Percentiles rank a stretch among this genome's conserved stretches.
Evolutionary conservation across 2,113 vertebrate genomes (phyloP).

Genomic region (Malurus elegans): DNA sequence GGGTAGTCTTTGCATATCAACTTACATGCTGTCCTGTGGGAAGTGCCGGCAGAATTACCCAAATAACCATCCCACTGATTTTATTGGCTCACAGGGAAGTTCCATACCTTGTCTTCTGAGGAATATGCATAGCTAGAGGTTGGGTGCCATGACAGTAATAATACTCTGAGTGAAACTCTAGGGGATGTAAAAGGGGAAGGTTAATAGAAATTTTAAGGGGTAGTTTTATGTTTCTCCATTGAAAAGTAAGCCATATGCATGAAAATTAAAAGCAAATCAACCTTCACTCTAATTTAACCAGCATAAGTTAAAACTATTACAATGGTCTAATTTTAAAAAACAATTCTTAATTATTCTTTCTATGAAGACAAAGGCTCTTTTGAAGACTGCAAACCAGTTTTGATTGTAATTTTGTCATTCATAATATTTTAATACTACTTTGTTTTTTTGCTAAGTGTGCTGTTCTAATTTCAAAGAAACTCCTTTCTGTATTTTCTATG

Average conservation of each 20-base stretch:
- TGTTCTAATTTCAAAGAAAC: not conserved
- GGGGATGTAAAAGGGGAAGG: slow-evolving; percentile 27
- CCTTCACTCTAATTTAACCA: not conserved
- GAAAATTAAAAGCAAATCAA: not conserved
- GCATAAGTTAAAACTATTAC: not conserved
- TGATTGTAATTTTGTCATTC: not conserved
- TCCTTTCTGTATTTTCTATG: not conserved
- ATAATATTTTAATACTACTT: not conserved
- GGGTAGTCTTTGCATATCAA: slow-evolving; percentile 10
- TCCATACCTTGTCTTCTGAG: slow-evolving; percentile 50
- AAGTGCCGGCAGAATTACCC: slow-evolving; percentile 34
- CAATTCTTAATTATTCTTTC: not conserved
- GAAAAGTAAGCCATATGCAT: not conserved
- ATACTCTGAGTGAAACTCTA: slow-evolving; percentile 60
- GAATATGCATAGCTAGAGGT: slow-evolving; percentile 45
- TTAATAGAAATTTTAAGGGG: slow-evolving; percentile 51
- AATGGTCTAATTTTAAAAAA: not conserved
- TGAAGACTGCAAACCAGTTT: not conserved
- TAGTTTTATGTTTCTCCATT: not conserved
- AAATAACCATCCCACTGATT: slow-evolving; percentile 62
- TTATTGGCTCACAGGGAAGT: slow-evolving; percentile 59
- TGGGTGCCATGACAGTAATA: slow-evolving; percentile 62
- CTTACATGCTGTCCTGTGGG: slow-evolving; percentile 45
- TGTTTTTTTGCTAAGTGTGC: not conserved
- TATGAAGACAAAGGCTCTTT: not conserved